Evolutionary conservation across 2,888 invertebrate genomes (phyloP).

Genomic region (Apamea sordens): DNA sequence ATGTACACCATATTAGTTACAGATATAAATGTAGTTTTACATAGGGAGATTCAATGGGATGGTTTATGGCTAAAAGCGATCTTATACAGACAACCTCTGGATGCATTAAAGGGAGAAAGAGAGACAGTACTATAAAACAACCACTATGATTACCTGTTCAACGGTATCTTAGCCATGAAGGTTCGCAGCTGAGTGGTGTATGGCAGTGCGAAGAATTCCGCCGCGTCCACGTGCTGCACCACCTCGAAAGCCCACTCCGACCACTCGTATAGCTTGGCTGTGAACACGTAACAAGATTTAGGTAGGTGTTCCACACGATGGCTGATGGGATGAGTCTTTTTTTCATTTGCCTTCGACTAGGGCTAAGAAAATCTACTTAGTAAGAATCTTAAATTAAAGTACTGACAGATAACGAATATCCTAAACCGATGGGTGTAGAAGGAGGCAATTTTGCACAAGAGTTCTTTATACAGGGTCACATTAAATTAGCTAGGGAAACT

Average conservation of each 20-base stretch:
- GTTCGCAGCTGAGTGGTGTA: slow-evolving; percentile 71
- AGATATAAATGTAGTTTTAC: not conserved
- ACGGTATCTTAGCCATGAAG: slow-evolving; percentile 69
- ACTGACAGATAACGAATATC: no score
- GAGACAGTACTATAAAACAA: not conserved
- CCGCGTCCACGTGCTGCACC: slow-evolving; percentile 75
- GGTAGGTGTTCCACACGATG: no score
- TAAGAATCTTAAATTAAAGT: no score
- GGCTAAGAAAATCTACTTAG: no score
- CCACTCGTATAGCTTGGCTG: slow-evolving; percentile 71
- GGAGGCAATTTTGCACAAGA: no score
- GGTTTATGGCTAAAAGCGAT: not conserved
- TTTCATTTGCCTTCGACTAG: no score
- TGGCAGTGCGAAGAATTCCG: slow-evolving; percentile 72
- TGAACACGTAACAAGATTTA: not conserved
- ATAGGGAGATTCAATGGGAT: not conserved
- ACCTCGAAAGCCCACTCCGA: slow-evolving; percentile 80
- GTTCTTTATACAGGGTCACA: no score
- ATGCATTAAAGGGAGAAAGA: not conserved
- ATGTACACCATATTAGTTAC: not conserved
- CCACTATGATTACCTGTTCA: slow-evolving; percentile 67
- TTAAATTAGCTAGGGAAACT: no score
- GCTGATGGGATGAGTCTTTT: no score
- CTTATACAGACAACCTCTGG: not conserved
- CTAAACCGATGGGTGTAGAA: no score